Evolutionary conservation across 2,113 vertebrate genomes (phyloP).

Genomic region (Xenus cinereus): DNA sequence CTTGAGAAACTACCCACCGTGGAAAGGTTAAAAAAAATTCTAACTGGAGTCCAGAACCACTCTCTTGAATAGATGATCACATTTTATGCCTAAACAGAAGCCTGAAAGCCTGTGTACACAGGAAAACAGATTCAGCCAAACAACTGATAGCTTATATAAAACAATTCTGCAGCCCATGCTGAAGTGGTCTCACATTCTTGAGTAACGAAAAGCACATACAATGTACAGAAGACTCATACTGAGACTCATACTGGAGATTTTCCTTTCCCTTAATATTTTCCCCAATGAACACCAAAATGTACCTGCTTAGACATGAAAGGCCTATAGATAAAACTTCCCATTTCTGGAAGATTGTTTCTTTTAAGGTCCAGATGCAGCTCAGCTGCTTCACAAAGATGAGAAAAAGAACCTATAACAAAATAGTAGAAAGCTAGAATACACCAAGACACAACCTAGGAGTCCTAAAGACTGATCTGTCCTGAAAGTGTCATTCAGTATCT

Average conservation of each 20-base stretch:
- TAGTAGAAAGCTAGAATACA: background rate
- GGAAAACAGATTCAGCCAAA: background rate
- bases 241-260: background rate
- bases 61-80: background rate
- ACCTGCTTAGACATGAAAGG: background rate
- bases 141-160: background rate
- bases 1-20: background rate
- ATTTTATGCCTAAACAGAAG: background rate
- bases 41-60: background rate
- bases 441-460: background rate
- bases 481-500: background rate
- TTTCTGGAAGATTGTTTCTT: background rate
- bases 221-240: background rate
- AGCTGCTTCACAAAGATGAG: background rate
- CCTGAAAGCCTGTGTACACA: background rate
- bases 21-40: background rate
- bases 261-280: background rate
- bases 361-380: background rate
- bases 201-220: background rate
- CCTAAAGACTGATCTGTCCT: rapidly evolving
- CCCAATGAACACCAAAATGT: background rate
- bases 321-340: background rate
- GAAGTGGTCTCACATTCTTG: background rate
- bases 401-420: background rate
- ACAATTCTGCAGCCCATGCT: background rate